Evolutionary conservation across 2,797 vertebrate species (phyloP).

Genomic region (Gobio occitaniae): DNA sequence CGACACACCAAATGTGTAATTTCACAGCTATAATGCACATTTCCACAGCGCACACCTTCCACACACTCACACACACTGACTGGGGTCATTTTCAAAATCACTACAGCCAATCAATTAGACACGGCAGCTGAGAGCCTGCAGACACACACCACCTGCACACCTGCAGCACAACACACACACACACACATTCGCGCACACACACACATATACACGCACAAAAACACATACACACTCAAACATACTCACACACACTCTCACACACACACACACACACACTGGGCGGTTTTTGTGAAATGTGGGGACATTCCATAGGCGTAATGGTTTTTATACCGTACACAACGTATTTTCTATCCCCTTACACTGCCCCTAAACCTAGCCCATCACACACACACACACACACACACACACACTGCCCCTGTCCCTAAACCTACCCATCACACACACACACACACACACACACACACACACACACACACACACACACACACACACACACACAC

Average conservation of each 20-base stretch:
- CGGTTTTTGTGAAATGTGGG: too few relatives aligned
- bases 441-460: neutral
- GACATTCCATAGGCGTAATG: too few relatives aligned
- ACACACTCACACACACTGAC: slow-evolving; percentile 39
- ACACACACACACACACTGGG: too few relatives aligned
- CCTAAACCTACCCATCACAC: neutral
- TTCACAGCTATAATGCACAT: slow-evolving; percentile 60
- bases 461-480: too few relatives aligned
- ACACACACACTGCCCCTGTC: too few relatives aligned
- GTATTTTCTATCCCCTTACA: too few relatives aligned
- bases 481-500: too few relatives aligned
- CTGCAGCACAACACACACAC: slow-evolving; percentile 27
- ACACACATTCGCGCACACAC: neutral
- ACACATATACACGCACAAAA: neutral
- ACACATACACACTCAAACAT: neutral
- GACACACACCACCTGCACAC: slow-evolving; percentile 45
- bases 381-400: too few relatives aligned
- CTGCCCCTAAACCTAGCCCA: too few relatives aligned
- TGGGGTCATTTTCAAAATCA: slow-evolving; percentile 54
- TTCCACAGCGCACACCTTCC: slow-evolving; percentile 52
- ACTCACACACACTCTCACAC: neutral
- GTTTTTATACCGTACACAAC: too few relatives aligned
- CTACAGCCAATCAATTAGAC: slow-evolving; percentile 61
- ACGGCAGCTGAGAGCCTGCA: slow-evolving; percentile 40
- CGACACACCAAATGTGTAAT: slow-evolving; percentile 48